phyloP scores from a whole-genome alignment of 1,140 invertebrate genomes.

The Musca vetustissima region DNA sequence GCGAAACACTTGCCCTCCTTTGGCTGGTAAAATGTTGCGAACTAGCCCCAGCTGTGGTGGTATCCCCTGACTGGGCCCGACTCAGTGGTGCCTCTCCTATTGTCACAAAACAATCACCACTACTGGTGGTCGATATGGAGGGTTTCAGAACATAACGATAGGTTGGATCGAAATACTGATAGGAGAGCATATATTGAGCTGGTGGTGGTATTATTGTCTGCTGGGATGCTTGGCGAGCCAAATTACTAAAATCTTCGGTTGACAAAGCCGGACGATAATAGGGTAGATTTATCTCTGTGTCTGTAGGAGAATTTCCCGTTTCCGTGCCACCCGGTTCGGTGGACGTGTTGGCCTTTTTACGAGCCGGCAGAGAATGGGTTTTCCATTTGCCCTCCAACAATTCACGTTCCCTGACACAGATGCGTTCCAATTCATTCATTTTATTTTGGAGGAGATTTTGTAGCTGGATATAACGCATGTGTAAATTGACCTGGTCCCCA shows the following conservation, averaged over 20 bases:
- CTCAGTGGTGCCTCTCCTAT: constrained; percentile 61
- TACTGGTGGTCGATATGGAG: constrained; percentile 56
- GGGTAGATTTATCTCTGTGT: constrained; percentile 47
- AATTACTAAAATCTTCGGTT: constrained; percentile 69
- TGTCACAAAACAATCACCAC: constrained; percentile 69
- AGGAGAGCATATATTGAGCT: constrained; percentile 65
- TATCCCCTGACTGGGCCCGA: constrained; percentile 51
- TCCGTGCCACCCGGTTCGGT: constrained; percentile 58
- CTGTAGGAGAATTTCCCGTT: constrained; percentile 55
- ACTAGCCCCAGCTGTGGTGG: neutral
- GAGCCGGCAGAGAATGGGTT: constrained; percentile 79
- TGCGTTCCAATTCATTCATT: constrained; percentile 79
- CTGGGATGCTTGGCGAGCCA: constrained; percentile 32
- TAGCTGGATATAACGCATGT: constrained; percentile 87
- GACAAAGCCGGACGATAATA: constrained; percentile 69
- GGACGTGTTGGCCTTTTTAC: constrained; percentile 69
- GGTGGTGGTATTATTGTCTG: constrained; percentile 57
- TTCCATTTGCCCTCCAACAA: constrained; percentile 83
- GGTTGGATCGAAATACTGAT: constrained; percentile 69
- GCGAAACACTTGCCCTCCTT: neutral
- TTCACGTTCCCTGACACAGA: constrained; percentile 81
- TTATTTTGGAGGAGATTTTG: constrained; percentile 84
- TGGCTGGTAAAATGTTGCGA: constrained; percentile 1
- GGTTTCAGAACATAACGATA: constrained; percentile 69
- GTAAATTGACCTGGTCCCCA: constrained; percentile 73